These are phyloP conservation scores for Pyrgilauda ruficollis DNA, from an alignment of 2,113 vertebrate genomes.

Conservation along the genomic window DNA sequence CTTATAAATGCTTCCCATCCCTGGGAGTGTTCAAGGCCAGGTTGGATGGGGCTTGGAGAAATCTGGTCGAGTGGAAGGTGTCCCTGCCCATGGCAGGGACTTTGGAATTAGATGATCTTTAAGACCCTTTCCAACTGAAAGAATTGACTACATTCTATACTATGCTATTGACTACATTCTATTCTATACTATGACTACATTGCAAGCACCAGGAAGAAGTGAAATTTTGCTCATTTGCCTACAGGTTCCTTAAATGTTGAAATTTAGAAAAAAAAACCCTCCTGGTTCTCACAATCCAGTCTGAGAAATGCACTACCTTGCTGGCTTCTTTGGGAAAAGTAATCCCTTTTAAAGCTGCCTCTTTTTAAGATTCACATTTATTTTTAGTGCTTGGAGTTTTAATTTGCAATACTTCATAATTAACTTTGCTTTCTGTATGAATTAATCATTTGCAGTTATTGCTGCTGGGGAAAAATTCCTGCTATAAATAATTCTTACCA, in stretches of 20 bases:
- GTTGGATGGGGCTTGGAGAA: neutral
- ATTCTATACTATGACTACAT: too few species aligned
- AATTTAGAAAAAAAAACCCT: neutral
- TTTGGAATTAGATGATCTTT: neutral
- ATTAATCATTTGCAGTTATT: conserved; percentile 43
- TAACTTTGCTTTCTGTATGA: neutral
- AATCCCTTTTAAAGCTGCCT: neutral
- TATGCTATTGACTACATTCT: too few species aligned
- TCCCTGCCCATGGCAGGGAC: neutral
- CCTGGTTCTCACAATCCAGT: neutral
- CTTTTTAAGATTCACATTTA: neutral
- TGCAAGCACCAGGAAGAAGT: neutral
- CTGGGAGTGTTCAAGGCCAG: neutral
- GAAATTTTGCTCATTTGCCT: neutral
- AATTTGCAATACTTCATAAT: conserved; percentile 44
- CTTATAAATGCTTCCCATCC: neutral
- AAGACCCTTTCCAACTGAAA: neutral
- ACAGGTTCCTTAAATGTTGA: neutral
- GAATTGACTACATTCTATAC: too few species aligned
- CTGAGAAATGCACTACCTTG: neutral
- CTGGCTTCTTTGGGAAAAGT: neutral
- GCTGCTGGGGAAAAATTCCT: neutral
- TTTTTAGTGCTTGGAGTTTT: conserved; percentile 7
- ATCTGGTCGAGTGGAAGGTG: too few species aligned
- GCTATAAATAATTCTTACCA: conserved; percentile 29